phyloP scores from a whole-genome alignment of 1,140 invertebrate species.

The Drosophila subobscura region DNA sequence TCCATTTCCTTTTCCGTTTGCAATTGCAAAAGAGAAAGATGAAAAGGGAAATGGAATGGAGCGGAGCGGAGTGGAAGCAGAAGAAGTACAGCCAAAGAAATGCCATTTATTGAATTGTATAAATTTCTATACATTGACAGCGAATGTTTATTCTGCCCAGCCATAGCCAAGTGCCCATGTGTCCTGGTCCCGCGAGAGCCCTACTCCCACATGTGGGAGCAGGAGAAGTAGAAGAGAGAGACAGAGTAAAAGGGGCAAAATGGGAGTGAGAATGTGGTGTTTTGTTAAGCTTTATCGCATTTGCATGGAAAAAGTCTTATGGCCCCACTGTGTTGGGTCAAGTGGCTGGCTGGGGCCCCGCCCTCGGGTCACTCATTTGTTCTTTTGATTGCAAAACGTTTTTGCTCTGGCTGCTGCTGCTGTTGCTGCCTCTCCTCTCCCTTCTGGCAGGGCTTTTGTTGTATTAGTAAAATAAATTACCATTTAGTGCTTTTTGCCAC shows the following conservation, averaged over 20 bases:
- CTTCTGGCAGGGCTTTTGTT: slow-evolving; percentile 61
- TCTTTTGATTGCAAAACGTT: slow-evolving; percentile 80
- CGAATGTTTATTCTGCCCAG: slow-evolving; percentile 75
- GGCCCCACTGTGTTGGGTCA: slow-evolving; percentile 52
- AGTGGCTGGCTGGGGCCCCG: slow-evolving; percentile 54
- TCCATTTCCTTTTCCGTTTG: slow-evolving; percentile 77
- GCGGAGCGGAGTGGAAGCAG: neutral
- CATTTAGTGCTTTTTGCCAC: slow-evolving; percentile 82
- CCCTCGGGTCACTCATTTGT: slow-evolving; percentile 81
- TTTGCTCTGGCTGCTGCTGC: slow-evolving; percentile 35
- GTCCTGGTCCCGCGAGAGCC: neutral
- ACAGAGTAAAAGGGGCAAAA: neutral
- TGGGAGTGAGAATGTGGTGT: slow-evolving; percentile 37
- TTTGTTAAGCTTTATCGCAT: slow-evolving; percentile 78
- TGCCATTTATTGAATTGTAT: slow-evolving; percentile 83
- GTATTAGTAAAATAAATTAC: slow-evolving; percentile 83
- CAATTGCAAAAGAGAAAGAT: slow-evolving; percentile 62
- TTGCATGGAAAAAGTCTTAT: slow-evolving; percentile 65
- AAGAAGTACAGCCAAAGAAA: slow-evolving; percentile 48
- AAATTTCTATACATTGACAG: slow-evolving; percentile 81
- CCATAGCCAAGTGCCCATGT: slow-evolving; percentile 46
- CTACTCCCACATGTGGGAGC: neutral
- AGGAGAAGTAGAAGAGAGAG: neutral
- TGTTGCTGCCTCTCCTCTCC: too few relatives aligned
- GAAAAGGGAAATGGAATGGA: slow-evolving; percentile 12